Evolutionary conservation across 2,888 invertebrate species (phyloP), one percentile per base, ranked within the genome.

Genomic region (Eupeodes latifasciatus): DNA sequence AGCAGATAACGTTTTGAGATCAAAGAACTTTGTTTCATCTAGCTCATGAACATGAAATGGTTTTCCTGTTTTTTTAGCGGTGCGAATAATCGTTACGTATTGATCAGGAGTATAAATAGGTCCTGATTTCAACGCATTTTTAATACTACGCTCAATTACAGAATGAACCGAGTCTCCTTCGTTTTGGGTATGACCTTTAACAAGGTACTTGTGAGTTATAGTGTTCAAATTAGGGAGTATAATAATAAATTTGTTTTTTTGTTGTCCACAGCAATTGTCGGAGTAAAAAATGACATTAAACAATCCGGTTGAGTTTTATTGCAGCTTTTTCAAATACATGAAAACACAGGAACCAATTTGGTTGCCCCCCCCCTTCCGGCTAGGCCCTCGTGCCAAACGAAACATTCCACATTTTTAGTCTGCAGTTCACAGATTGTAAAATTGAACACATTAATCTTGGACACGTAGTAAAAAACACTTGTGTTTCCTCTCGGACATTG

Each of bases 401-500:
- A 44, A 44, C 10, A 44, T 44, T 44, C 44, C 44, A 44, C 44
- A 44, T 44, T 44, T 44, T 44, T 44, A 44, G 44, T 44, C 44
- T 44, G 44, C 44, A 44, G 44, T 44, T 44, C 44, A 78, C 90
- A 91, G 71, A 92, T 90, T 53, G 91, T 92, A 34, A 91, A 89
- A 86, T 92, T 91, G 19, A 90, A 85, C 11, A 90, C 89, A 81
- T 91, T 91, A 19, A 91, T 72, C 90, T 92, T 92, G 0, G 90
- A 91, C 64, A 90, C 91, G 62, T 91, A 64, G 40, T 92, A 92
- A 75, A n/a, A 91, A 55, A 82, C 85, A 6, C 91, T 91, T 11
- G 89, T 81, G 12, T 92, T 90, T 44, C 91, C 91, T 89, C 91
- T 91, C 1, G 92, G 91, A 59, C 90, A 91, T 77, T 92, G 91